phyloP scores from a whole-genome alignment of 2,113 vertebrate genomes.

The Dinomys branickii region DNA sequence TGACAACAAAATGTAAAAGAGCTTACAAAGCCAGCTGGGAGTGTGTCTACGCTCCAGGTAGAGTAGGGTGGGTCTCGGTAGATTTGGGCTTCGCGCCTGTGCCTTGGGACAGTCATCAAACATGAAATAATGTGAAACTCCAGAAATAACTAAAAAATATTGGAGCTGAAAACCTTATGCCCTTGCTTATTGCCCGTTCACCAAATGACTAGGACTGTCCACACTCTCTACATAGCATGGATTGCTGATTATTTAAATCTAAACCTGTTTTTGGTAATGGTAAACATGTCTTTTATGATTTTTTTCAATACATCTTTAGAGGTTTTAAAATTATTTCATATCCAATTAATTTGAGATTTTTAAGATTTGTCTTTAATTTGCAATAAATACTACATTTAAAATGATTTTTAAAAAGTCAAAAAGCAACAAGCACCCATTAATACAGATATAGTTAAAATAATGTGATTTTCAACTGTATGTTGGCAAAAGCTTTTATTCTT shows the following conservation, averaged over 20 bases:
- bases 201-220: neutral
- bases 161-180: neutral
- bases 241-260: neutral
- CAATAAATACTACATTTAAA: constrained; percentile 62
- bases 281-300: constrained; percentile 94
- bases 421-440: constrained; percentile 90
- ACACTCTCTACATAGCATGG: neutral
- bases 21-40: constrained; percentile 92
- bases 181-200: neutral
- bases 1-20: constrained; percentile 92
- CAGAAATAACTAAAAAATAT: neutral
- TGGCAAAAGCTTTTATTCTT: neutral
- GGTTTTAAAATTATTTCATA: constrained; percentile 96
- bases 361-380: constrained; percentile 91
- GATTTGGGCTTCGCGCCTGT: constrained; percentile 92
- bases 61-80: constrained; percentile 95
- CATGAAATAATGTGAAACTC: neutral
- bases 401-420: constrained; percentile 84
- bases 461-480: neutral
- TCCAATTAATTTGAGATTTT: constrained; percentile 98
- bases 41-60: constrained; percentile 94
- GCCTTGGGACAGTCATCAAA: constrained; percentile 87
- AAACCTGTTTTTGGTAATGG: constrained; percentile 87
- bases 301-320: constrained; percentile 97
- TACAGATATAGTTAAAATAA: constrained; percentile 85